phyloP scores from a whole-genome alignment of 2,797 vertebrate species.

The Sebastiscus tertius region DNA sequence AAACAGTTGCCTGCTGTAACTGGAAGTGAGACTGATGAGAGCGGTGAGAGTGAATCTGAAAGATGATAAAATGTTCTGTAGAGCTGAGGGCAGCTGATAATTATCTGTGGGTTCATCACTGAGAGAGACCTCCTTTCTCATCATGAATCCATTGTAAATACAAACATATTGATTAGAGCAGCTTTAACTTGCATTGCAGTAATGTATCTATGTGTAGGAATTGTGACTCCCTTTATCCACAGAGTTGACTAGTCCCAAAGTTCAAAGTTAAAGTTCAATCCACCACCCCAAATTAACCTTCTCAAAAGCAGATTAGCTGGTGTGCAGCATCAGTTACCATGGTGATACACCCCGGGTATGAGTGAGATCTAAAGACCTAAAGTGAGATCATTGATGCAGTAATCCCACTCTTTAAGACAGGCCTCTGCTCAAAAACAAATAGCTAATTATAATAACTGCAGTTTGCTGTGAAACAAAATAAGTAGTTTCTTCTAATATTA shows the following conservation, averaged over 20 bases:
- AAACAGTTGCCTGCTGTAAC: background rate
- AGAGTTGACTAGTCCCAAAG: background rate
- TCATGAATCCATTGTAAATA: background rate
- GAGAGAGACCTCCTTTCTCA: too few species aligned
- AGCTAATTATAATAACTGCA: constrained; percentile 16
- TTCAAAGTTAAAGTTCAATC: background rate
- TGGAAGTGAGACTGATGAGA: background rate
- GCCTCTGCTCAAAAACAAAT: constrained; percentile 11
- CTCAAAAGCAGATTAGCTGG: background rate
- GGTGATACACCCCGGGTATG: background rate
- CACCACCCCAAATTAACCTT: background rate
- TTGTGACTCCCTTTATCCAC: background rate
- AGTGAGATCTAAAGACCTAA: constrained; percentile 5
- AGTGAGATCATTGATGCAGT: constrained; percentile 9
- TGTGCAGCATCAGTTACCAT: background rate
- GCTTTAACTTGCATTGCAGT: background rate
- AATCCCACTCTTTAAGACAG: background rate
- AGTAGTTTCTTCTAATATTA: constrained; percentile 3
- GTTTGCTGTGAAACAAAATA: constrained; percentile 6
- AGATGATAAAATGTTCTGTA: background rate
- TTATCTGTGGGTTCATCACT: background rate
- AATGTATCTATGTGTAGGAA: background rate
- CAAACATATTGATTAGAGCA: background rate
- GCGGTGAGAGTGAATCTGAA: background rate
- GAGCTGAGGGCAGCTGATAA: background rate